Evolutionary conservation across 2,797 vertebrate genomes (phyloP).

Genomic region (Megalops cyprinoides): DNA sequence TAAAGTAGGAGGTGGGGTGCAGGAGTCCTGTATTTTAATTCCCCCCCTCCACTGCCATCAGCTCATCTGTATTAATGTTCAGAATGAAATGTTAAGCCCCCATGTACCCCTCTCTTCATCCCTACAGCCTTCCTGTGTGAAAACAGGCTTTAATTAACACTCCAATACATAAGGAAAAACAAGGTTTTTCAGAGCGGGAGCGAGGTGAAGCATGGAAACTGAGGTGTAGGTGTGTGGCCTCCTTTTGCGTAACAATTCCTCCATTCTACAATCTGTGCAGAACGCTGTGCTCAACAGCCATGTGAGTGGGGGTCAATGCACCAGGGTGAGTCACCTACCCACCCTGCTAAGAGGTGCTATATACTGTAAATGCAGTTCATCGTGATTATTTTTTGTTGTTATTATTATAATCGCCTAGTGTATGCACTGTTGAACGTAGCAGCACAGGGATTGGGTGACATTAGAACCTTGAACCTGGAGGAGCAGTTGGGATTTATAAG

Average conservation of each 20-base stretch:
- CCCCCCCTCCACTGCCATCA: constrained; percentile 42
- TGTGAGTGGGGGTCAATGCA: no score
- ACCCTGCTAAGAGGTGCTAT: no score
- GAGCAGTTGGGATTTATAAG: no score
- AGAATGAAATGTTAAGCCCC: constrained; percentile 64
- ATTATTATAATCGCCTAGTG: no score
- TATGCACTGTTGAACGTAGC: no score
- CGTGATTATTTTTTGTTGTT: no score
- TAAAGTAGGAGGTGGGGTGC: constrained; percentile 73
- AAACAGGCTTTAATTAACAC: constrained; percentile 70
- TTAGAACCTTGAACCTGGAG: no score
- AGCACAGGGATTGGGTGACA: no score
- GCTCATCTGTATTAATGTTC: constrained; percentile 68
- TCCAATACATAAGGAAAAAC: constrained; percentile 60
- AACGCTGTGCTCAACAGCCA: no score
- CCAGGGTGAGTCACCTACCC: no score
- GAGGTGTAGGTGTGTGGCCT: no score
- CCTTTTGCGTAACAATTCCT: not conserved
- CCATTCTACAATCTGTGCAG: not conserved
- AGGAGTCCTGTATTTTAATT: constrained; percentile 71
- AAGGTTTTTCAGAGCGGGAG: constrained; percentile 40
- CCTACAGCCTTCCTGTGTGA: constrained; percentile 47
- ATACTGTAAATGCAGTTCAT: no score
- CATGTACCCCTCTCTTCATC: constrained; percentile 45
- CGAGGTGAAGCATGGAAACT: constrained; percentile 34